Conservation (phyloP, 2,797 vertebrate species). For the Carcharodon carcharias region DNA sequence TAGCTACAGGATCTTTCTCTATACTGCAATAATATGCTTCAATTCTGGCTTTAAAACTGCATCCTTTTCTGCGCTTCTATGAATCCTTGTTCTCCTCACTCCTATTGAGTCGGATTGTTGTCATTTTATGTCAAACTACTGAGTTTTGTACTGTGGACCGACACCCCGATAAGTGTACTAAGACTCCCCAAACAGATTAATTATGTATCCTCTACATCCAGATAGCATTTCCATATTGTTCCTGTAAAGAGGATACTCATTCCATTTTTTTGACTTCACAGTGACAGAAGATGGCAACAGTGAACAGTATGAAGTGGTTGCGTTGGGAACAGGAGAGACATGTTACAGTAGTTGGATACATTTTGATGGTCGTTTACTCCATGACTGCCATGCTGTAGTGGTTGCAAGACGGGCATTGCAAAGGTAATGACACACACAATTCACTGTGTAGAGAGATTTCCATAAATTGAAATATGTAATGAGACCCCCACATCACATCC, state of each 20-base stretch:
- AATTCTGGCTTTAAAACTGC: neutral
- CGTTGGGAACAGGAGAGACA: conserved; percentile 48
- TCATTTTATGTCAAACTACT: neutral
- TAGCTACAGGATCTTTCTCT: neutral
- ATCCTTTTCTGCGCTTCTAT: neutral
- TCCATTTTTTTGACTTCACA: neutral
- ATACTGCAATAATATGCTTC: neutral
- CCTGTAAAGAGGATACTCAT: neutral
- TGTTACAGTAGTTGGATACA: conserved; percentile 47
- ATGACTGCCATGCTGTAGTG: conserved; percentile 50
- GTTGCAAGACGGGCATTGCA: conserved; percentile 52
- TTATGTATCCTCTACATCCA: neutral
- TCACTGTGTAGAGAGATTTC: neutral
- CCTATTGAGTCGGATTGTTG: neutral
- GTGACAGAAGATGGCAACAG: conserved; percentile 11
- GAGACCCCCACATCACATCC: neutral
- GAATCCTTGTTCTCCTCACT: neutral
- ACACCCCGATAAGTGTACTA: neutral
- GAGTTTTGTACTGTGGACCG: neutral
- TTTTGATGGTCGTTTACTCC: conserved; percentile 49
- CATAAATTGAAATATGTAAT: neutral
- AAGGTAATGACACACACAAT: conserved; percentile 45
- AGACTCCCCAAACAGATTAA: neutral
- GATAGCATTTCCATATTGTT: neutral
- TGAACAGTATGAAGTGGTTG: conserved; percentile 52